Conservation (phyloP, 2,113 vertebrate species). For the Pelecanoides urinatrix region DNA sequence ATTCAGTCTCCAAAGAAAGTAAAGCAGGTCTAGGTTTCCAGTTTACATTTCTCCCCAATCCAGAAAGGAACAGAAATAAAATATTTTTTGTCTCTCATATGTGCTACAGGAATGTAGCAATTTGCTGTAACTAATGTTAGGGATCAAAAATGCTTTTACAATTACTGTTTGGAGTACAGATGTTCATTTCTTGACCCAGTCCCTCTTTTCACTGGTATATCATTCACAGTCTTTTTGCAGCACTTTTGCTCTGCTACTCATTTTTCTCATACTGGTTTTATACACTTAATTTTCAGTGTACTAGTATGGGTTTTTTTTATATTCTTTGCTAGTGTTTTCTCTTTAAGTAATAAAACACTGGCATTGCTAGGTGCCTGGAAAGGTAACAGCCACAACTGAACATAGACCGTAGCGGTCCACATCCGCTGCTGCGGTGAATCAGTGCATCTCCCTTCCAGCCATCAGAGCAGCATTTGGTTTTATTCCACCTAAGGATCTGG, state of each 20-base stretch:
- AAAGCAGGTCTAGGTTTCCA: background rate
- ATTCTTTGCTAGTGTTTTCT: background rate
- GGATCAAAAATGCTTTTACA: background rate
- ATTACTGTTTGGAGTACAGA: background rate
- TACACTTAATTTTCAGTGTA: background rate
- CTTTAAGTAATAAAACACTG: background rate
- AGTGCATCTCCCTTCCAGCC: background rate
- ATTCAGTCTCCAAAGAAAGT: background rate
- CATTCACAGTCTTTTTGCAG: background rate
- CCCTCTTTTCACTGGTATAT: background rate
- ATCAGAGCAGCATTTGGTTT: background rate
- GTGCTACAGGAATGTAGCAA: background rate
- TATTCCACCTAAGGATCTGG: background rate
- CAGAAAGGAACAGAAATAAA: background rate
- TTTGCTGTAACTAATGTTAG: background rate
- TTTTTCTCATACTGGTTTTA: background rate
- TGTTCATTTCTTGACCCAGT: background rate
- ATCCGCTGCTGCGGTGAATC: background rate
- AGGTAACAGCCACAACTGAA: background rate
- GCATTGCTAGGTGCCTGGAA: background rate
- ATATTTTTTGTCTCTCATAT: background rate
- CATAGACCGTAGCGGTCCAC: accelerated
- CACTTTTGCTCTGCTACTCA: background rate
- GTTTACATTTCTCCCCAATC: background rate
- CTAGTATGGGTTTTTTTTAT: background rate